These are phyloP conservation scores for Holocentrus rufus DNA, from an alignment of 2,797 vertebrate genomes.

Conservation along the genomic window DNA sequence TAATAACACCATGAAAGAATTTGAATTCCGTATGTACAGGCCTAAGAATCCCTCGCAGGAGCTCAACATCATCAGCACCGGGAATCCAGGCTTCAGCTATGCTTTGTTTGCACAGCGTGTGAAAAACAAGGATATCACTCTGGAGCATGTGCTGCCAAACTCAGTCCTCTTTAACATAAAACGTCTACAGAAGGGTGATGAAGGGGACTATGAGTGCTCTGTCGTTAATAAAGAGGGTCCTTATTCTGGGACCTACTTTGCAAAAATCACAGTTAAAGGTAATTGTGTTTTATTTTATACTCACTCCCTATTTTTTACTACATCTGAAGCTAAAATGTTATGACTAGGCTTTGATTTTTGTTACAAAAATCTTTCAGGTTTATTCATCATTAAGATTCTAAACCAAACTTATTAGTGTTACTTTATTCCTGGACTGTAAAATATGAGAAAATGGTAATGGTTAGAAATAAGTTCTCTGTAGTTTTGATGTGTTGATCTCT, in stretches of 20 bases:
- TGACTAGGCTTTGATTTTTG: neutral
- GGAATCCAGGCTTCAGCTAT: neutral
- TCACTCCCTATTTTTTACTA: neutral
- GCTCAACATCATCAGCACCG: conserved; percentile 72
- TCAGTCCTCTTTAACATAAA: conserved; percentile 76
- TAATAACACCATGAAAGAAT: neutral
- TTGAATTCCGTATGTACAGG: conserved; percentile 64
- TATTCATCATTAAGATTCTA: neutral
- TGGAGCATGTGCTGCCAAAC: conserved; percentile 60
- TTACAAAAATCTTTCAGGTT: neutral
- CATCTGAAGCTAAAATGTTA: neutral
- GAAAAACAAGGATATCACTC: conserved; percentile 13
- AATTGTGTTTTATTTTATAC: conserved; percentile 30
- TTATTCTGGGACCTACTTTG: conserved; percentile 72
- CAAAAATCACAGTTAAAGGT: conserved; percentile 75
- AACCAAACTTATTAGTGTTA: neutral
- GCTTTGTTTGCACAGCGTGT: neutral
- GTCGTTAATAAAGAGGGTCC: neutral
- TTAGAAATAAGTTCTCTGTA: neutral
- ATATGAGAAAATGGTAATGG: neutral
- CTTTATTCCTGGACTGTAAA: neutral
- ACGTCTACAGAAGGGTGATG: conserved; percentile 61
- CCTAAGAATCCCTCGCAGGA: accelerated
- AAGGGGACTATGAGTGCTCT: conserved; percentile 76
- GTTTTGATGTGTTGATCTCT: conserved; percentile 23